These are phyloP conservation scores for Otus sunia DNA, from an alignment of 2,113 vertebrate genomes.

Conservation along the genomic window DNA sequence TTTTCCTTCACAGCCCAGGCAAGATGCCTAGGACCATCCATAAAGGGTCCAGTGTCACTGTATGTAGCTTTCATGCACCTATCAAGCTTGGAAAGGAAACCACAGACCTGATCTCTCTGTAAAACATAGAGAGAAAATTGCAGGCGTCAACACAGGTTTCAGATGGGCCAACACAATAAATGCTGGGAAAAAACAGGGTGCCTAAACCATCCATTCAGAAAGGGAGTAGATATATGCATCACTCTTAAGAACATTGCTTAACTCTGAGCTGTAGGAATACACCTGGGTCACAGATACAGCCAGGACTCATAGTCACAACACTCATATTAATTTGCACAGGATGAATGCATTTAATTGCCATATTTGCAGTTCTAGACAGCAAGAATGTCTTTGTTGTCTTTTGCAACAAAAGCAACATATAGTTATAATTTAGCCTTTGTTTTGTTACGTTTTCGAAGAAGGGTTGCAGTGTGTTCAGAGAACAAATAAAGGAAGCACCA, in stretches of 20 bases:
- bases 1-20: background rate
- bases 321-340: background rate
- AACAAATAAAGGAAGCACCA: background rate
- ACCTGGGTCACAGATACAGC: background rate
- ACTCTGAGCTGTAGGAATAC: background rate
- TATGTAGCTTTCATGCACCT: background rate
- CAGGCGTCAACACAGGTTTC: background rate
- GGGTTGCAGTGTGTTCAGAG: background rate
- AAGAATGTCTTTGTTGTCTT: background rate
- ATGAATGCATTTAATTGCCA: background rate
- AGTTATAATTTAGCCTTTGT: background rate
- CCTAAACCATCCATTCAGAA: background rate
- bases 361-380: background rate
- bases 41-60: background rate
- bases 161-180: background rate
- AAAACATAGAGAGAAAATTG: background rate
- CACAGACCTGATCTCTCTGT: background rate
- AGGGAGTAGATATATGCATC: background rate
- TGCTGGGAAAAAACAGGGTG: background rate
- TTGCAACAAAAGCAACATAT: background rate
- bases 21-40: background rate
- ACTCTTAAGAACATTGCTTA: background rate
- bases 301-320: background rate
- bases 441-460: background rate
- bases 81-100: background rate